A percentile compares a stretch with the other conserved stretches of the same genome.
Evolutionary conservation across 2,888 invertebrate genomes (phyloP).

Genomic region (Aphidius colemani): DNA sequence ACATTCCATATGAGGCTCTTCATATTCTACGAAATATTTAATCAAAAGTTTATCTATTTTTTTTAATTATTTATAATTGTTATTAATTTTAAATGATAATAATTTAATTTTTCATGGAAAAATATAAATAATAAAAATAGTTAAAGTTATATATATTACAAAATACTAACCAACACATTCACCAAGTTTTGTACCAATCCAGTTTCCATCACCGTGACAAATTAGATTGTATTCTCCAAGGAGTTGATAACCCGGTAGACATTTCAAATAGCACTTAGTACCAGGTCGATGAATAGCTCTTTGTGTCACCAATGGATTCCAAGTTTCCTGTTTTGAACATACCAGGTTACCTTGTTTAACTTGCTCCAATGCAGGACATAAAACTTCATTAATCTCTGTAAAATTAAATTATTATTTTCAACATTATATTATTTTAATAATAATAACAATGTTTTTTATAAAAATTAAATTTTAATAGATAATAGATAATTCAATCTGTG

Average conservation of each 20-base stretch:
- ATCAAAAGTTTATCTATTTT: not conserved
- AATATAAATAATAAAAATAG: too few relatives aligned
- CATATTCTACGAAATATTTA: constrained; percentile 53
- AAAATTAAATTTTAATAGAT: not conserved
- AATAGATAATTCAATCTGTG: too few relatives aligned
- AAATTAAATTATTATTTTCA: constrained; percentile 9
- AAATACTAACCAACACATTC: constrained; percentile 60
- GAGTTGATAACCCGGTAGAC: constrained; percentile 59
- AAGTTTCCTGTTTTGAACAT: constrained; percentile 54
- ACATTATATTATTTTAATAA: not conserved
- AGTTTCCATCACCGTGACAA: constrained; percentile 59
- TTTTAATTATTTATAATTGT: too few relatives aligned
- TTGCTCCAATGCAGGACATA: constrained; percentile 60
- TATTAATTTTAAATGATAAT: too few relatives aligned
- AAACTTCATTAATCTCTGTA: constrained; percentile 49
- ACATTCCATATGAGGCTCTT: constrained; percentile 63
- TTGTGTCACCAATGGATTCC: constrained; percentile 48
- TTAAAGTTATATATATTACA: not conserved
- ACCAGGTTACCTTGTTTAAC: constrained; percentile 61
- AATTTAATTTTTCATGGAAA: too few relatives aligned
- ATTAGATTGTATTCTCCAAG: constrained; percentile 60
- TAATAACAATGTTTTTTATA: not conserved
- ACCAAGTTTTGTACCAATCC: constrained; percentile 61
- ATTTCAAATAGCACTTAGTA: constrained; percentile 61
- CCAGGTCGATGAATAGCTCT: constrained; percentile 60